Evolutionary conservation across 2,113 vertebrate genomes (phyloP).

Genomic region (Macrotus californicus): DNA sequence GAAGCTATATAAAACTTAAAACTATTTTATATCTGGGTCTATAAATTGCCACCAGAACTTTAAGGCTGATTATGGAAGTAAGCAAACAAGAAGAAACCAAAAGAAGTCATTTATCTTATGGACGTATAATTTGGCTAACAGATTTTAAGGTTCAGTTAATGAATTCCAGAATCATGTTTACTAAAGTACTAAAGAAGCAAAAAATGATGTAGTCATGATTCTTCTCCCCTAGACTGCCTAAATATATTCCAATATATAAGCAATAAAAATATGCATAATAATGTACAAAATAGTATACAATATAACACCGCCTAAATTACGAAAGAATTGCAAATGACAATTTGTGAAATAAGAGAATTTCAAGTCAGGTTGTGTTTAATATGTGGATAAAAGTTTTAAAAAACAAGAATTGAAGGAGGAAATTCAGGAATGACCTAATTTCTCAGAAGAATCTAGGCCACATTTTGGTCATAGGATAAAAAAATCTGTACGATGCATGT

Average conservation of each 20-base stretch:
- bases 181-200: slow-evolving; percentile 14
- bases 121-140: background rate
- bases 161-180: background rate
- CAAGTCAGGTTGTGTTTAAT: background rate
- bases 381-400: background rate
- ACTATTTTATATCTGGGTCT: background rate
- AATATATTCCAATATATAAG: background rate
- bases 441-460: background rate
- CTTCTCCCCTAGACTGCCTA: background rate
- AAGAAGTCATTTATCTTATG: background rate
- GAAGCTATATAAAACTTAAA: background rate
- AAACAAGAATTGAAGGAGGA: background rate
- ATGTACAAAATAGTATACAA: background rate
- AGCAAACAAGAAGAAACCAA: background rate
- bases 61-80: background rate
- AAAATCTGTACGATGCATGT: background rate
- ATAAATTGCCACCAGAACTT: background rate
- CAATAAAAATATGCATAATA: background rate
- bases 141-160: slow-evolving; percentile 5
- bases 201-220: background rate
- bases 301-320: background rate
- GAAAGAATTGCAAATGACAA: background rate
- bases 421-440: background rate
- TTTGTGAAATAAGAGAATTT: background rate
- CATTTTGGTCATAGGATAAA: background rate